These are phyloP conservation scores for Natator depressus DNA, from an alignment of 2,113 vertebrate species.

Conservation along the genomic window DNA sequence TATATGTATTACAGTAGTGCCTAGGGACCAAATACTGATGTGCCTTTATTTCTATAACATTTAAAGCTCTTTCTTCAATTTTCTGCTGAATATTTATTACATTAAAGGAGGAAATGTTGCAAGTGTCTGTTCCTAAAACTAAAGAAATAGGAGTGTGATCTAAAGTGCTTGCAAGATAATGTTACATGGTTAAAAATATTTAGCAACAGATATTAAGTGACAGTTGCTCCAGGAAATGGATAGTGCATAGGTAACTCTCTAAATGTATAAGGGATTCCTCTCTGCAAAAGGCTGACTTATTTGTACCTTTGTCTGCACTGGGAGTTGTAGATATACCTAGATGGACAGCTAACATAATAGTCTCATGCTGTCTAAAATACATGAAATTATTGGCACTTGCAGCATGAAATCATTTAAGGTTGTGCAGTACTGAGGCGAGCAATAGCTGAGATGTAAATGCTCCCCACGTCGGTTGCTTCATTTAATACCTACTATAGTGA, in stretches of 20 bases:
- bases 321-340: not conserved
- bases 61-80: not conserved
- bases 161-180: too few relatives aligned
- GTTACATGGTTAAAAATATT: not conserved
- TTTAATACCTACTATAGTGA: not conserved
- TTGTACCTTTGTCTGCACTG: slow-evolving; percentile 21
- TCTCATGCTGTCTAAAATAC: slow-evolving; percentile 27
- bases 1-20: not conserved
- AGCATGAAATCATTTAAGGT: not conserved
- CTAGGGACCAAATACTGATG: not conserved
- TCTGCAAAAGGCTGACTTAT: slow-evolving; percentile 23
- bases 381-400: slow-evolving; percentile 26
- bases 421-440: not conserved
- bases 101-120: too few relatives aligned
- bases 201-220: not conserved
- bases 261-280: not conserved
- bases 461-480: not conserved
- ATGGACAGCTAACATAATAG: not conserved
- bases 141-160: too few relatives aligned
- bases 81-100: not conserved
- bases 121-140: too few relatives aligned
- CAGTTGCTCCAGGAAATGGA: not conserved
- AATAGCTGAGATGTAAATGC: not conserved
- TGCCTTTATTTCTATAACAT: not conserved
- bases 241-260: not conserved